Conservation (phyloP, 2,888 invertebrate species). For the Osedax fenrisi region DNA sequence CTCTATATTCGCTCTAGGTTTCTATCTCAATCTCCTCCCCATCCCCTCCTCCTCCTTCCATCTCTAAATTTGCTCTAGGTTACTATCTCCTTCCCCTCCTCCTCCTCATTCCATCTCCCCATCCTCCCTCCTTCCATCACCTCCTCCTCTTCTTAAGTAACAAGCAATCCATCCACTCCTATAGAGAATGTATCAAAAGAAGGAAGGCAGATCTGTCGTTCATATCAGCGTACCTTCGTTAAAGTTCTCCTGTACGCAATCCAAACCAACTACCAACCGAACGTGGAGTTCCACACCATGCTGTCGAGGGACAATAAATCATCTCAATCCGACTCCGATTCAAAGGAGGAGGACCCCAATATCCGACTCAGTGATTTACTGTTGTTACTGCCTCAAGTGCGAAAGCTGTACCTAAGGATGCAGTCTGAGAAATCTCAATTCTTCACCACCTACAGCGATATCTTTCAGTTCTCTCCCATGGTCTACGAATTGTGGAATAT, state of each 20-base stretch:
- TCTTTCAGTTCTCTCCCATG: background rate
- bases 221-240: background rate
- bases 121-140: background rate
- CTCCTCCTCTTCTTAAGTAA: background rate
- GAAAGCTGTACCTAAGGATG: background rate
- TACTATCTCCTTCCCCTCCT: background rate
- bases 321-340: background rate
- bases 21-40: too few relatives aligned
- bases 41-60: too few relatives aligned
- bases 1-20: slow-evolving; percentile 18
- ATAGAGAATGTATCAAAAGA: background rate
- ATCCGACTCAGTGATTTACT: background rate
- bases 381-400: background rate
- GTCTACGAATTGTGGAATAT: background rate
- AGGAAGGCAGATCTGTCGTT: background rate
- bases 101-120: background rate
- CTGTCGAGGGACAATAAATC: background rate
- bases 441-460: background rate
- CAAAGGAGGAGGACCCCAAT: background rate
- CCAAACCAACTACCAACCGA: background rate
- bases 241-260: background rate
- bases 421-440: background rate
- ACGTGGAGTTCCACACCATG: background rate
- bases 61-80: slow-evolving; percentile 19
- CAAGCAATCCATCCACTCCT: too few relatives aligned